Evolutionary conservation across 2,797 vertebrate species (phyloP).

Genomic region (Pangasius larnaudii): DNA sequence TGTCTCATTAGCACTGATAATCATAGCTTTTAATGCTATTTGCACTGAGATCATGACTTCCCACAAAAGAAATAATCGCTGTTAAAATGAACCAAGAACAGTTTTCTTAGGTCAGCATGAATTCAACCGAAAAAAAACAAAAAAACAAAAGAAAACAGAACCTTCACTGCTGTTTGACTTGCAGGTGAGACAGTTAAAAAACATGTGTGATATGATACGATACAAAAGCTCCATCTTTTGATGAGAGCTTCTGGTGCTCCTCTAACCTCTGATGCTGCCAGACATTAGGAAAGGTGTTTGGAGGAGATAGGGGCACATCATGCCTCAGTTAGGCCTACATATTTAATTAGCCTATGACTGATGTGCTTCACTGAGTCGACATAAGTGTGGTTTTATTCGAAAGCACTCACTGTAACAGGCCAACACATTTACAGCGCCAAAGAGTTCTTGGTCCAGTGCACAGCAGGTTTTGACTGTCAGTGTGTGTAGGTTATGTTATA

Average conservation of each 20-base stretch:
- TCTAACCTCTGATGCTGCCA: conserved; percentile 67
- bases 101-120: background rate
- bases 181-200: conserved; percentile 34
- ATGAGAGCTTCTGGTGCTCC: conserved; percentile 43
- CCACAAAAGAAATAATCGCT: conserved; percentile 28
- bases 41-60: conserved; percentile 44
- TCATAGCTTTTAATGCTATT: conserved; percentile 55
- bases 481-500: conserved; percentile 28
- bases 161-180: background rate
- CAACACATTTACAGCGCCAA: conserved; percentile 44
- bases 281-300: conserved; percentile 76
- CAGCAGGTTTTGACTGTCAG: conserved; percentile 23
- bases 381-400: conserved; percentile 54
- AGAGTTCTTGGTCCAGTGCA: conserved; percentile 34
- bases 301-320: conserved; percentile 69
- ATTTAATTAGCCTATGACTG: conserved; percentile 59
- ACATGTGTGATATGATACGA: conserved; percentile 26
- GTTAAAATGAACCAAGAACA: conserved; percentile 32
- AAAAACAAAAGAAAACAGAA: background rate
- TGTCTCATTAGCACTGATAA: conserved; percentile 54
- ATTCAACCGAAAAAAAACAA: background rate
- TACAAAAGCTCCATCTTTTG: conserved; percentile 34
- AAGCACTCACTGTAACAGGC: conserved; percentile 49
- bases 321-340: conserved; percentile 50
- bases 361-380: conserved; percentile 56